Evolutionary conservation across 1,140 invertebrate species (phyloP), one percentile per base, ranked within the genome.

Genomic region (Epicauta chinensis): DNA sequence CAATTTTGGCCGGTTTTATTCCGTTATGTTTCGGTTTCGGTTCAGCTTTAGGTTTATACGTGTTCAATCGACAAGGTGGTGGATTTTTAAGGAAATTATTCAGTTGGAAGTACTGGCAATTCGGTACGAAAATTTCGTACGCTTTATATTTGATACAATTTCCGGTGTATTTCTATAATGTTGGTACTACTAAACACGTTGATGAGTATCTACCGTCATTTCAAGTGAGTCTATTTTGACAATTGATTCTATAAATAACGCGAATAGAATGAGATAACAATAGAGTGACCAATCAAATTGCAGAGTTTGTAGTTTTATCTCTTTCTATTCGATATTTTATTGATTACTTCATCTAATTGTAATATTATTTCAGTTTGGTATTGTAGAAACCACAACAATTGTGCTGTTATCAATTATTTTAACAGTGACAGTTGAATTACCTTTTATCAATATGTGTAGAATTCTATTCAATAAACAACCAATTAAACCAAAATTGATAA

Each of bases 131-230:
- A 64, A 74, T 80, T 16, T 72, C 76, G 3, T 79, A 79, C 59
- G 72, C 73, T 29, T 72, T 80, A 3, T 80, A 80, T 66, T 60
- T 80, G 12, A 77, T 75, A 5, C 77, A 80, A 60, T 80, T 79
- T 62, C 77, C 77, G 2, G 71, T 78, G 43, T 79, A 76, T 62
- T 79, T 79, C 67, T 79, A 77, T 62, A 77, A 78, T 51, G 74
- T 79, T 0, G 77, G 77, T 0, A 62, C 70, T 0, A 74, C 74
- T 43, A 71, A 72, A 56, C 55, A 73, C 54, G 56, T 73, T 0
- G 75, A 71, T 23, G 72, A 71, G 52, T 78, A 75, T 54, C 66
- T 66, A 36, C 29, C 39, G 9, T 44, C 37, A 16, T 48, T 60
- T 32, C 67, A 77, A 53, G 74, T 78, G 64, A 72, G 70, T n/a